Percentiles rank a stretch among this genome's conserved stretches.
phyloP scores from a whole-genome alignment of 2,113 vertebrate species.

The Pedionomus torquatus region DNA sequence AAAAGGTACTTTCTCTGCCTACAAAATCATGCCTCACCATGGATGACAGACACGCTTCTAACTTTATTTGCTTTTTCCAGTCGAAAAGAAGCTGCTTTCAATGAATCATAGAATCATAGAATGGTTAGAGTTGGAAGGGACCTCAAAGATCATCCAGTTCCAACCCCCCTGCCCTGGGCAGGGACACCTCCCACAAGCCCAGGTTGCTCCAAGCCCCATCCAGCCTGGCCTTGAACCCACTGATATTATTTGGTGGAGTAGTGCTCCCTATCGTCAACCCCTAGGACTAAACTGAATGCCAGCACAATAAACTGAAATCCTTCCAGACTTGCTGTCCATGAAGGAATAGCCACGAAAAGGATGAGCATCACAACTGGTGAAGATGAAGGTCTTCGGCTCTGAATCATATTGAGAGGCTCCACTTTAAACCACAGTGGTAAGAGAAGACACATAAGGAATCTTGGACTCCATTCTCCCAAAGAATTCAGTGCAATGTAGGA shows the following conservation, averaged over 20 bases:
- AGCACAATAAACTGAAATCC: background rate
- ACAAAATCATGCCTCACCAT: background rate
- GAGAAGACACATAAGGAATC: background rate
- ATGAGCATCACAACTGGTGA: background rate
- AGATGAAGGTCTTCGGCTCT: background rate
- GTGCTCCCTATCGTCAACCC: background rate
- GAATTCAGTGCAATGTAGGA: background rate
- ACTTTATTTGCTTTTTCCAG: background rate
- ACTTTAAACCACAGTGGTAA: background rate
- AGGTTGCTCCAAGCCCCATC: too few relatives aligned
- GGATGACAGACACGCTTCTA: background rate
- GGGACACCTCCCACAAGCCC: too few relatives aligned
- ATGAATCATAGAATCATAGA: too few relatives aligned
- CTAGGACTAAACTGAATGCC: background rate
- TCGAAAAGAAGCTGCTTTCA: background rate
- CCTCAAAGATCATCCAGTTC: too few relatives aligned
- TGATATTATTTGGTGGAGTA: background rate
- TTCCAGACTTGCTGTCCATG: background rate
- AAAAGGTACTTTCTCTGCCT: background rate
- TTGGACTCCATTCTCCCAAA: background rate
- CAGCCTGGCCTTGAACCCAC: too few relatives aligned
- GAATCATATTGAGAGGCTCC: background rate
- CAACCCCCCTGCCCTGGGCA: too few relatives aligned
- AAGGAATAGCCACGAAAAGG: background rate
- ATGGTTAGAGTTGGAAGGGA: too few relatives aligned